Evolutionary conservation across 2,888 invertebrate species (phyloP).

Genomic region (Diachrysia chrysitis): DNA sequence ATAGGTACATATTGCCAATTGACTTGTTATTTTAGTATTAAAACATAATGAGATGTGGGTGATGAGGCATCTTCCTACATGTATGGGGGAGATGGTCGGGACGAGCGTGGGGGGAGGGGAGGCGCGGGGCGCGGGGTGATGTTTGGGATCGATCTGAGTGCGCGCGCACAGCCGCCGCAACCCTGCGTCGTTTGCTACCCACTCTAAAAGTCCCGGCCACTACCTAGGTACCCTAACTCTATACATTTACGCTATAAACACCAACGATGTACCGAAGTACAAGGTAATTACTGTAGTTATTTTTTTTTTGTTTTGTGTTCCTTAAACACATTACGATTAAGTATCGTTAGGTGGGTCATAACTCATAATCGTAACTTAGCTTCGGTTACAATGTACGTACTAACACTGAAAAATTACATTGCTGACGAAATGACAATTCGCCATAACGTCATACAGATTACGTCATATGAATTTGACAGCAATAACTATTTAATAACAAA

Average conservation of each 20-base stretch:
- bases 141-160: slow-evolving; percentile 79
- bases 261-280: background rate
- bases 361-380: background rate
- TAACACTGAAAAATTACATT: slow-evolving; percentile 2
- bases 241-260: slow-evolving; percentile 21
- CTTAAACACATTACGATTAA: background rate
- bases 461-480: too few species aligned
- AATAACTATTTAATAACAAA: too few species aligned
- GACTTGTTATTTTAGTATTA: slow-evolving; percentile 51
- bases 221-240: slow-evolving; percentile 53
- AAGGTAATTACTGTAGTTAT: background rate
- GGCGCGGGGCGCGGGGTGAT: slow-evolving; percentile 60
- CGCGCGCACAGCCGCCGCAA: slow-evolving; percentile 75
- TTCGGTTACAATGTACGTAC: background rate
- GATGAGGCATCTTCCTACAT: slow-evolving; percentile 73
- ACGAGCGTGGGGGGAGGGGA: slow-evolving; percentile 51
- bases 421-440: too few species aligned
- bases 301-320: background rate
- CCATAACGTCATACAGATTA: too few species aligned
- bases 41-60: slow-evolving; percentile 71
- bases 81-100: slow-evolving; percentile 62
- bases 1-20: slow-evolving; percentile 9
- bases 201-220: slow-evolving; percentile 69
- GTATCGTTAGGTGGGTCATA: background rate
- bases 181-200: slow-evolving; percentile 59